Conservation (phyloP, 2,797 vertebrate species). For the Onychomys arenicola region DNA sequence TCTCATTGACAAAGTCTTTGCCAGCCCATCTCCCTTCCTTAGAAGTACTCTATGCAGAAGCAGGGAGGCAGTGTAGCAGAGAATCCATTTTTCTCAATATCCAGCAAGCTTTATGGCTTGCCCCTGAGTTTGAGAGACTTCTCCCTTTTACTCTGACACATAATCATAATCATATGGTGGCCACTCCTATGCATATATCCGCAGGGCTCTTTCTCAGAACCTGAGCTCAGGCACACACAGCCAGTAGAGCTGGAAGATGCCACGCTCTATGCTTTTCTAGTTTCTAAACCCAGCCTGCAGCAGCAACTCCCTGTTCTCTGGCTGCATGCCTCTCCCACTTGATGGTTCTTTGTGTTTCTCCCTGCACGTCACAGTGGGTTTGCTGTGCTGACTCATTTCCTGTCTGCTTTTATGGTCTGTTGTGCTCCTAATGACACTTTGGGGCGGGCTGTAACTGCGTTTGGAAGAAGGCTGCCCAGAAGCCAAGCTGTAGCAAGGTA, state of each 20-base stretch:
- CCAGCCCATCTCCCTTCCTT: neutral
- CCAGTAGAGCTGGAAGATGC: neutral
- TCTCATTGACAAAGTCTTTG: neutral
- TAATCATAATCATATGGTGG: neutral
- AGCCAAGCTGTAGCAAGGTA: neutral
- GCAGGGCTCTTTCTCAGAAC: neutral
- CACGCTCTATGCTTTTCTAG: neutral
- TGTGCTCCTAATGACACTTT: constrained; percentile 56
- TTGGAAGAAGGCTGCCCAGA: constrained; percentile 16
- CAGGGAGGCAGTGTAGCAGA: neutral
- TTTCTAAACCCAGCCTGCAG: neutral
- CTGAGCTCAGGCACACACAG: neutral
- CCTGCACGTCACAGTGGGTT: neutral
- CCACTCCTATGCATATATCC: no score
- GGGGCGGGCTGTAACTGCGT: constrained; percentile 36
- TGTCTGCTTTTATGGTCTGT: constrained; percentile 61
- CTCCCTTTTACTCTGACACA: neutral
- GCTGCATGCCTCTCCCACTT: neutral
- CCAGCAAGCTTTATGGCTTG: neutral
- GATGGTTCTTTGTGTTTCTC: neutral
- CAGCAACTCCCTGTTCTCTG: neutral
- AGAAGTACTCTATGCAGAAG: neutral
- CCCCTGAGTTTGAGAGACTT: neutral
- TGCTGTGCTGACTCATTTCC: constrained; percentile 22
- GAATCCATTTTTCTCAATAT: neutral